These are phyloP conservation scores for Rambutsinella grinnellia DNA, from an alignment of 2,888 invertebrate species.

Conservation along the genomic window DNA sequence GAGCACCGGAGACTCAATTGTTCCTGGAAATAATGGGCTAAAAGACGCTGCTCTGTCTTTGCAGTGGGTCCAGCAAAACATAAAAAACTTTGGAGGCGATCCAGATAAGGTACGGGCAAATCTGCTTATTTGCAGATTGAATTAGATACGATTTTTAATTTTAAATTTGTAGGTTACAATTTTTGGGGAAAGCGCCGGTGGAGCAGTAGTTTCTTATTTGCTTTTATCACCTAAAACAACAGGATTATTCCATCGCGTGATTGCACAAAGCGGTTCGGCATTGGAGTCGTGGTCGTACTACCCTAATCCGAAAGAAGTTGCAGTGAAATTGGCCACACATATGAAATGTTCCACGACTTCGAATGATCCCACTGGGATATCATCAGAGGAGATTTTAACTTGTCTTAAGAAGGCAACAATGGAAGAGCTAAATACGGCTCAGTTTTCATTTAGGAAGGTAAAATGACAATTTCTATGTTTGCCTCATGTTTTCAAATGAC, in stretches of 20 bases:
- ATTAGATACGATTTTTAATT: no score
- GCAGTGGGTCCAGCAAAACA: constrained; percentile 7
- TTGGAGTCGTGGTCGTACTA: neutral
- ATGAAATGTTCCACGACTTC: neutral
- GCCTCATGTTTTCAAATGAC: neutral
- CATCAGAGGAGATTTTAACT: constrained; percentile 23
- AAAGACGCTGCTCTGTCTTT: constrained; percentile 2
- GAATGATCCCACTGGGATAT: neutral
- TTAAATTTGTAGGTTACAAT: no score
- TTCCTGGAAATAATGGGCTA: constrained; percentile 20
- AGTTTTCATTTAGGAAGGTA: neutral
- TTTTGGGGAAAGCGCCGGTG: no score
- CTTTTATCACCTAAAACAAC: constrained; percentile 4
- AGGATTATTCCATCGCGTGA: constrained; percentile 24
- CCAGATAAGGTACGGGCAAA: neutral
- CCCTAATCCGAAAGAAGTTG: constrained; percentile 9
- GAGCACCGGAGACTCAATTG: constrained; percentile 1
- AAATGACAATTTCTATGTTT: neutral
- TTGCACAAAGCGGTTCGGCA: constrained; percentile 17
- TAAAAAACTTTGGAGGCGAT: constrained; percentile 20
- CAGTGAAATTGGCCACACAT: constrained; percentile 11
- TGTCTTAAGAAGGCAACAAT: constrained; percentile 6
- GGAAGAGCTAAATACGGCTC: constrained; percentile 6
- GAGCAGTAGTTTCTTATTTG: constrained; percentile 1
- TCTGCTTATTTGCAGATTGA: no score